phyloP scores from a whole-genome alignment of 2,113 vertebrate species.

The Takifugu bimaculatus region DNA sequence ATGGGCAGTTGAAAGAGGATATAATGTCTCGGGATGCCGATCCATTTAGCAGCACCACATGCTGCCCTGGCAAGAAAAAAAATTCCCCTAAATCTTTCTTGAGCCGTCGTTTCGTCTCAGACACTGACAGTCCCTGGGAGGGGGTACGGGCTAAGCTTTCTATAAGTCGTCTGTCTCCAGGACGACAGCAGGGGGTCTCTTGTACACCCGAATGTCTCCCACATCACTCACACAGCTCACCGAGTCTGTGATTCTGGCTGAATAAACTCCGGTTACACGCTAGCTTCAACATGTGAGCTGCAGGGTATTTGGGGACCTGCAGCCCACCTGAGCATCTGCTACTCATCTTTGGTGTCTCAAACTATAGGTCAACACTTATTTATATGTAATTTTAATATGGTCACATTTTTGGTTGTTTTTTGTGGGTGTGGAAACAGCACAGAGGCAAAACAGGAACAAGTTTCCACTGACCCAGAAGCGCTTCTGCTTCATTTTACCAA shows the following conservation, averaged over 20 bases:
- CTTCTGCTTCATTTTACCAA: too few species aligned
- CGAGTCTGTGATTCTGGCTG: slow-evolving; percentile 17
- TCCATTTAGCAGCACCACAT: slow-evolving; percentile 60
- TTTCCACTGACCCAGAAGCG: too few species aligned
- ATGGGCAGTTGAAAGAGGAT: slow-evolving; percentile 45
- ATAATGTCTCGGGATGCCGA: slow-evolving; percentile 39
- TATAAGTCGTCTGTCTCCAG: slow-evolving; percentile 64
- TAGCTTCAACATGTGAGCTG: too few species aligned
- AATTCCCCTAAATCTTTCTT: slow-evolving; percentile 59
- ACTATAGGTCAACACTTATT: too few species aligned
- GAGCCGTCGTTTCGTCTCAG: slow-evolving; percentile 58
- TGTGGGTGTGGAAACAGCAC: too few species aligned
- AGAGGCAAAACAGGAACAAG: too few species aligned
- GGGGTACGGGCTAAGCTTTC: slow-evolving; percentile 56
- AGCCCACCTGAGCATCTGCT: too few species aligned
- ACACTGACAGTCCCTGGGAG: slow-evolving; percentile 57
- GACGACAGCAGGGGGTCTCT: slow-evolving; percentile 53
- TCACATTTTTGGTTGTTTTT: too few species aligned
- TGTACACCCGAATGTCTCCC: slow-evolving; percentile 22
- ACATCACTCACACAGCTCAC: neutral
- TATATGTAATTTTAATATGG: too few species aligned
- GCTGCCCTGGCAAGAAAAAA: slow-evolving; percentile 26
- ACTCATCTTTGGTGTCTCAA: too few species aligned
- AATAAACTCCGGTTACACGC: neutral
- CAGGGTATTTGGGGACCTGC: too few species aligned